A percentile compares a stretch with the other conserved stretches of the same genome.
phyloP scores from a whole-genome alignment of 2,888 invertebrate species.

The Ephialtes manifestator region DNA sequence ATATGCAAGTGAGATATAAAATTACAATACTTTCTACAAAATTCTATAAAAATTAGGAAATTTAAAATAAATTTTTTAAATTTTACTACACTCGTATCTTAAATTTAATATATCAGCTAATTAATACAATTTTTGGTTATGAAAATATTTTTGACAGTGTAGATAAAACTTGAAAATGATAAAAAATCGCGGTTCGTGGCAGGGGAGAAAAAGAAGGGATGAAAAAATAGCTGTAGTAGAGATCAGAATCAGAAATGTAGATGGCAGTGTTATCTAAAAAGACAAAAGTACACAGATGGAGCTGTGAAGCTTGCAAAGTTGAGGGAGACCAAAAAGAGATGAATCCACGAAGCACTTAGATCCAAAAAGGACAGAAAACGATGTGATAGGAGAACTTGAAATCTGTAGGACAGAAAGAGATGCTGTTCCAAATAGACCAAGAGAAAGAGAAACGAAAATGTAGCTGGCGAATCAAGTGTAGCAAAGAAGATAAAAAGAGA shows the following conservation, averaged over 20 bases:
- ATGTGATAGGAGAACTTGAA: not conserved
- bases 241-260: not conserved
- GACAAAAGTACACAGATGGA: not conserved
- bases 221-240: not conserved
- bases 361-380: not conserved
- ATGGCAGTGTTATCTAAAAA: slow-evolving; percentile 1
- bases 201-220: not conserved
- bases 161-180: too few species aligned
- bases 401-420: not conserved
- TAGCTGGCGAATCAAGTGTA: not conserved
- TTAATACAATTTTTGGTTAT: too few species aligned
- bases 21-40: too few species aligned
- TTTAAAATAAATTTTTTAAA: too few species aligned
- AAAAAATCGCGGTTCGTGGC: not conserved
- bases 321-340: slow-evolving; percentile 1
- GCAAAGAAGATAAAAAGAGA: not conserved
- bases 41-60: too few species aligned
- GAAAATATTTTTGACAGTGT: too few species aligned
- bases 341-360: not conserved
- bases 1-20: too few species aligned
- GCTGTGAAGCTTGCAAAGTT: slow-evolving; percentile 4
- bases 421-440: not conserved
- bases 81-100: too few species aligned
- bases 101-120: too few species aligned
- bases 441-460: not conserved